These are phyloP conservation scores for Pteria penguin DNA, from an alignment of 2,888 invertebrate genomes.

Conservation along the genomic window DNA sequence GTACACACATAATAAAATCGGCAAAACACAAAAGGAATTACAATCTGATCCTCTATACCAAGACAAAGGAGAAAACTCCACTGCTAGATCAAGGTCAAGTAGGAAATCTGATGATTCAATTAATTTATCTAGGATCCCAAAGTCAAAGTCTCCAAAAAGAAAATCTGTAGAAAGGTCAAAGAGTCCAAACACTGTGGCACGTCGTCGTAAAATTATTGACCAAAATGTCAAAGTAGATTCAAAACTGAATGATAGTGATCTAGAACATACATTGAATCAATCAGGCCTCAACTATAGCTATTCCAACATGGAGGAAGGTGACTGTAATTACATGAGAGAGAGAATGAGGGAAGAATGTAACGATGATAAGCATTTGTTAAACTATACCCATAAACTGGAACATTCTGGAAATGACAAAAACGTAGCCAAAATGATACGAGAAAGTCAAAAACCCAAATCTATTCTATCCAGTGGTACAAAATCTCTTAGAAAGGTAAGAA, in stretches of 20 bases:
- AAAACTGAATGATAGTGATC: slow-evolving; percentile 54
- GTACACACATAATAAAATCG: background rate
- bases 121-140: background rate
- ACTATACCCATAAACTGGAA: slow-evolving; percentile 50
- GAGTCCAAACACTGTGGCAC: background rate
- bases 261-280: slow-evolving; percentile 46
- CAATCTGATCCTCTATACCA: background rate
- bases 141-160: background rate
- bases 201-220: slow-evolving; percentile 59
- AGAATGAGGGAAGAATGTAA: slow-evolving; percentile 38
- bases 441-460: slow-evolving; percentile 65
- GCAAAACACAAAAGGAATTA: background rate
- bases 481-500: slow-evolving; percentile 52
- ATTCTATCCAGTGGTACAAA: slow-evolving; percentile 58
- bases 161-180: background rate
- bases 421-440: slow-evolving; percentile 62
- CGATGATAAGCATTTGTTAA: slow-evolving; percentile 28
- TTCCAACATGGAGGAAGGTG: slow-evolving; percentile 60
- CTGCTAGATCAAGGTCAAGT: background rate
- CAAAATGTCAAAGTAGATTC: slow-evolving; percentile 57
- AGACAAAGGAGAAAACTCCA: background rate
- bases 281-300: slow-evolving; percentile 63
- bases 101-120: too few relatives aligned
- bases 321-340: slow-evolving; percentile 52
- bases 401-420: slow-evolving; percentile 70